Evolutionary conservation across 2,797 vertebrate genomes (phyloP), one percentile per base, ranked within the genome.

Genomic region (Hyperoplus lanceolatus): DNA sequence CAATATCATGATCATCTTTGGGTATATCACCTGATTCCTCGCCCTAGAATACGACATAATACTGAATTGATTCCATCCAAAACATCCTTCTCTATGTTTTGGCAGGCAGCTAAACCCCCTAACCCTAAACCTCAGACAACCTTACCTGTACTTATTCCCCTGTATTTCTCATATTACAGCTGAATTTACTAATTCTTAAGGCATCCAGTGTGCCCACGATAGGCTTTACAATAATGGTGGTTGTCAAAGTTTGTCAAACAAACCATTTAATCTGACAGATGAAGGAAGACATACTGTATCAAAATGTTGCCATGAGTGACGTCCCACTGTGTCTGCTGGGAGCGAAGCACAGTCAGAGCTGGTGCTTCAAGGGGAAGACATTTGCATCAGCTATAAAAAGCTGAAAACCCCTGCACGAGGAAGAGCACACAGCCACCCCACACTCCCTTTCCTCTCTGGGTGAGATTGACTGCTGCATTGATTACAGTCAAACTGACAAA

Each of bases 381-480:
- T 92, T 89, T 85, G 79, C 85, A 90, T 89, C 29, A 18, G 58
- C 86, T 87, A 83, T 85, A 87, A 84, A 87, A 79, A 87, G 77
- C 66, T 71, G 69, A 71, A 84, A 85, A 87, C 58, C 54, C 66
- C 63, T 41, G 48, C 60, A 84, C 81, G 77, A 38, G 69, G 87
- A 91, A 85, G 77, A 75, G 48, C 38, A 29, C 29, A 29, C 29
- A 61, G 38, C 7, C 10, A 7, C 21, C 3, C 60, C 39, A 73
- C 2, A 13, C n/a, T 45, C 13, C 14, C 51, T 39, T 13, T 48
- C 68, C 14, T 41, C 8, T 0, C 39, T 36, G 50, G 38, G 29
- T 70, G 54, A 65, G 51, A 81, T 21, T 15, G 1, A 59, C 36
- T 45, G 43, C 51, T 41, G 50, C 42, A 45, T 18, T 69, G 53